Conservation (phyloP, 2,797 vertebrate genomes). For the Gadopsis bispinosus region DNA sequence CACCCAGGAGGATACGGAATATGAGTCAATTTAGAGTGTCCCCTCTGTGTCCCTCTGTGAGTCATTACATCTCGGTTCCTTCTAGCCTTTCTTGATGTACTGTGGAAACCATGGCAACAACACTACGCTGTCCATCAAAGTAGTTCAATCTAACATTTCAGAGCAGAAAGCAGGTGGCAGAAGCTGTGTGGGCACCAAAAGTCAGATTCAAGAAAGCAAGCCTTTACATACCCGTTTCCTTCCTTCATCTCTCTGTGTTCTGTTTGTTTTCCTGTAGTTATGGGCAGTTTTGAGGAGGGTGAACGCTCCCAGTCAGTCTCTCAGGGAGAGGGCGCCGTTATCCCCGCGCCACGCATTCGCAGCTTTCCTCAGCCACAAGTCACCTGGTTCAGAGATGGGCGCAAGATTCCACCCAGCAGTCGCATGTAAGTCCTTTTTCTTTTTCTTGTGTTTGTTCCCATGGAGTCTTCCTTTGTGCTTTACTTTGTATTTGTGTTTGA, state of each 20-base stretch:
- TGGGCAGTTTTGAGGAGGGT: conserved; percentile 95
- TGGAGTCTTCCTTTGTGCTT: neutral
- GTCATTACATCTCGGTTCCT: conserved; percentile 50
- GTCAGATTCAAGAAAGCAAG: conserved; percentile 19
- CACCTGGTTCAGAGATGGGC: conserved; percentile 96
- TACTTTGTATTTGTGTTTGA: conserved; percentile 18
- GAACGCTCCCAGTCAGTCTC: conserved; percentile 89
- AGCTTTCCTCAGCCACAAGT: conserved; percentile 97
- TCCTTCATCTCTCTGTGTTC: neutral
- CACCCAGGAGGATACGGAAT: conserved; percentile 38
- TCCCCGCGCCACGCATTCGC: conserved; percentile 90
- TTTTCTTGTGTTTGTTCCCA: neutral
- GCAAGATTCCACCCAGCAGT: conserved; percentile 96
- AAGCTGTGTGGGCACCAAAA: conserved; percentile 33
- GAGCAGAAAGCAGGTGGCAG: conserved; percentile 57
- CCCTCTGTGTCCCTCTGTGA: conserved; percentile 63
- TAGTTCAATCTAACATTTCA: conserved; percentile 32
- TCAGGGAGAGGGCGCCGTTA: conserved; percentile 93
- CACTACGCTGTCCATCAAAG: conserved; percentile 58
- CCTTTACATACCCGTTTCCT: neutral
- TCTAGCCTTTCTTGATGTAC: conserved; percentile 46
- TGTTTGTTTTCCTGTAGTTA: conserved; percentile 82
- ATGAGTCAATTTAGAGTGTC: conserved; percentile 56
- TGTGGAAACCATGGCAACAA: conserved; percentile 72
- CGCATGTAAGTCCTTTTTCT: conserved; percentile 90